Evolutionary conservation across 2,888 invertebrate genomes (phyloP).

Genomic region (Lamproptera curius): DNA sequence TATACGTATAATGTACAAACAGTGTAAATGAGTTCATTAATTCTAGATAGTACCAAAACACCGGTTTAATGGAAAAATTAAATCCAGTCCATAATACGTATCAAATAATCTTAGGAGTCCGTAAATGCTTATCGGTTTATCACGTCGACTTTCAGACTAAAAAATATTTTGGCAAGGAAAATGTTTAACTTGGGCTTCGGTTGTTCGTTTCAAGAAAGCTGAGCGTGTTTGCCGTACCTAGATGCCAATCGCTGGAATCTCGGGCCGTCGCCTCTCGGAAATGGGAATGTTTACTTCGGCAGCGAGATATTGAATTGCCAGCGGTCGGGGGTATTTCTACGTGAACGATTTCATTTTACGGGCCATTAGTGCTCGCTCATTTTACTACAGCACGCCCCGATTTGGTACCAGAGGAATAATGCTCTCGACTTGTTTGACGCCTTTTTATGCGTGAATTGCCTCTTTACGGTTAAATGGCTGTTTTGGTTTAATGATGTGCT

Average conservation of each 20-base stretch:
- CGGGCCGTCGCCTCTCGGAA: constrained; percentile 30
- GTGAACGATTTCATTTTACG: constrained; percentile 49
- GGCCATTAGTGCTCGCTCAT: constrained; percentile 40
- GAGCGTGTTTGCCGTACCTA: too few relatives aligned
- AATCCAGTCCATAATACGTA: too few relatives aligned
- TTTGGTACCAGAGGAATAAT: constrained; percentile 24
- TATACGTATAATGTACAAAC: too few relatives aligned
- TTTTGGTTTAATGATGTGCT: too few relatives aligned
- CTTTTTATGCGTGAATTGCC: too few relatives aligned
- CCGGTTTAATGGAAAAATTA: too few relatives aligned
- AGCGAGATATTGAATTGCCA: constrained; percentile 49
- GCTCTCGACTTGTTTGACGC: constrained; percentile 18
- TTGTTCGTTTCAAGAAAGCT: too few relatives aligned
- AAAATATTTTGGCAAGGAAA: too few relatives aligned
- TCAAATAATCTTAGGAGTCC: neutral
- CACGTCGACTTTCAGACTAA: neutral
- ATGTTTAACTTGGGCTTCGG: too few relatives aligned
- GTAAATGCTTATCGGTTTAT: neutral
- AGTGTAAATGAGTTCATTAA: too few relatives aligned
- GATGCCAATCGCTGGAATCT: constrained; percentile 8
- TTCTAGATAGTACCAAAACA: too few relatives aligned
- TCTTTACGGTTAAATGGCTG: too few relatives aligned
- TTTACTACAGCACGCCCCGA: constrained; percentile 26
- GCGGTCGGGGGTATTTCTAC: constrained; percentile 40
- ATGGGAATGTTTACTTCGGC: constrained; percentile 43